Evolutionary conservation across 2,113 vertebrate species (phyloP).

Genomic region (Marmota flaviventris): DNA sequence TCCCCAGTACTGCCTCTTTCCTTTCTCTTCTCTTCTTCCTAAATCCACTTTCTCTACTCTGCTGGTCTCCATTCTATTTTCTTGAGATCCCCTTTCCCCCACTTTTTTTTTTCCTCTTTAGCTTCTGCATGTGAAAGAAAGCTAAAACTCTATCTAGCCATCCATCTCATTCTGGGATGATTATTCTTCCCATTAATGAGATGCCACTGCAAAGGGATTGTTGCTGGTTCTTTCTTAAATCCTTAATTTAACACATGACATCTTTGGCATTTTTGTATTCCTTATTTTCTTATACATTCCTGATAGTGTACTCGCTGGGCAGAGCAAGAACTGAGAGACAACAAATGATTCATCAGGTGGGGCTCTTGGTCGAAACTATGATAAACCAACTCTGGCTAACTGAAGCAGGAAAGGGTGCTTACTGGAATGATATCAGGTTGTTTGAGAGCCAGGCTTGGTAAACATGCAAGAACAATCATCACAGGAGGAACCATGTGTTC

Average conservation of each 20-base stretch:
- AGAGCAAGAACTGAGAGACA: not conserved
- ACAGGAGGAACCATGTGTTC: not conserved
- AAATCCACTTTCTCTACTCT: too few species aligned
- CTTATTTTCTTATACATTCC: not conserved
- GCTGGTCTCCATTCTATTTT: not conserved
- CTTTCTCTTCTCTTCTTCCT: too few species aligned
- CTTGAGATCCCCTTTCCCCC: too few species aligned
- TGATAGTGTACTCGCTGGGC: not conserved
- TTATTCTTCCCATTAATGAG: not conserved
- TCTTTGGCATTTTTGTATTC: not conserved
- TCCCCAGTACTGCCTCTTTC: too few species aligned
- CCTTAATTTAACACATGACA: not conserved
- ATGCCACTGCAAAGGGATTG: not conserved
- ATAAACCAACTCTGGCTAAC: not conserved
- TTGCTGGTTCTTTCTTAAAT: not conserved
- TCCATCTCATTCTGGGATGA: not conserved
- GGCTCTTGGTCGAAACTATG: not conserved
- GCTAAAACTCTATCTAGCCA: too few species aligned
- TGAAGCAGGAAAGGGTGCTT: not conserved
- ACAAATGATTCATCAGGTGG: not conserved
- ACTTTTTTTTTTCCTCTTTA: too few species aligned
- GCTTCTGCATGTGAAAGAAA: too few species aligned
- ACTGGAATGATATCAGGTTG: not conserved
- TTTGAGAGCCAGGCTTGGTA: not conserved
- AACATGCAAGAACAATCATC: not conserved